Evolutionary conservation across 2,113 vertebrate genomes (phyloP).

Genomic region (Indri indri): DNA sequence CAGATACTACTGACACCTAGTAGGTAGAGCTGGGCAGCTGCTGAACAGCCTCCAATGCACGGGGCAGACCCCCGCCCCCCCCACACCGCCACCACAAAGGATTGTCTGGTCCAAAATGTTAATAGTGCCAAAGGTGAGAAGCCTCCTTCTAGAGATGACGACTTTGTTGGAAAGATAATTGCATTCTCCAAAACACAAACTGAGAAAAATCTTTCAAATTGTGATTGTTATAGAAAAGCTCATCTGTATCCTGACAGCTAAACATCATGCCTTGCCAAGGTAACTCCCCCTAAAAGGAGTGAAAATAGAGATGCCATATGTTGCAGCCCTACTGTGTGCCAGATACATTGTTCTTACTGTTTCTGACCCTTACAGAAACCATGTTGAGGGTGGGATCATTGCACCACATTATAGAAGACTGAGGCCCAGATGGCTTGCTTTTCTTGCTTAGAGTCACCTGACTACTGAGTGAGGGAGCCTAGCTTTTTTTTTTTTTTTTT

Average conservation of each 20-base stretch:
- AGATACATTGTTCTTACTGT: not conserved
- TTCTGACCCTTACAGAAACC: not conserved
- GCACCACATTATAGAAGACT: rapidly evolving
- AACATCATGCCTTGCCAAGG: not conserved
- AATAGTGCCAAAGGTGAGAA: not conserved
- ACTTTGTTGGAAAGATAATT: not conserved
- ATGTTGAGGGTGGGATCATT: rapidly evolving
- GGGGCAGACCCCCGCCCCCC: not conserved
- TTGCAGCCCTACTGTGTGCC: not conserved
- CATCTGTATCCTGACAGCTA: not conserved
- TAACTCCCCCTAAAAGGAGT: too few species aligned
- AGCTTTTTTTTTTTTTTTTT: too few species aligned
- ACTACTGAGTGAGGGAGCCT: too few species aligned
- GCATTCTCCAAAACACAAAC: not conserved
- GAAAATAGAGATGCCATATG: rapidly evolving
- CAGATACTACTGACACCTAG: not conserved
- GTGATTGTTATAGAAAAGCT: not conserved
- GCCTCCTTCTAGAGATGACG: not conserved
- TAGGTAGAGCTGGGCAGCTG: not conserved
- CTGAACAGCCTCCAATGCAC: rapidly evolving
- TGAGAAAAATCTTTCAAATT: not conserved
- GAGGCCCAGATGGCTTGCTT: not conserved
- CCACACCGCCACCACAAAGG: rapidly evolving
- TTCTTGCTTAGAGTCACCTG: not conserved
- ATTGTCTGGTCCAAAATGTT: not conserved